Evolutionary conservation across 1,140 invertebrate genomes (phyloP).

Genomic region (Apis dorsata): DNA sequence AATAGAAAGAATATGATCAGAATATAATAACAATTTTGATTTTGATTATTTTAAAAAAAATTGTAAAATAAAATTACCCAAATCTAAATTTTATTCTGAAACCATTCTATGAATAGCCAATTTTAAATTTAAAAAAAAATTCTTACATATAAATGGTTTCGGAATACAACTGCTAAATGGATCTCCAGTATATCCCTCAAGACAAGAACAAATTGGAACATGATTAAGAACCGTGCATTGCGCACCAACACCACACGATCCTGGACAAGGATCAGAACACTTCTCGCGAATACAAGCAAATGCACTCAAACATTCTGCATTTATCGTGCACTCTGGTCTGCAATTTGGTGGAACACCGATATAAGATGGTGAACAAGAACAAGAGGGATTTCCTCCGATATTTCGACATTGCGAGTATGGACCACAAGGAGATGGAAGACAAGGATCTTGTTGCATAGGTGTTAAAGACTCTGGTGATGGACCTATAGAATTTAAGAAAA

Average conservation of each 20-base stretch:
- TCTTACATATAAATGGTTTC: conserved; percentile 64
- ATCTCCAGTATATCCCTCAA: conserved; percentile 85
- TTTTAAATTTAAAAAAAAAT: not conserved
- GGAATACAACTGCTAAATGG: conserved; percentile 83
- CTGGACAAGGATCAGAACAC: conserved; percentile 86
- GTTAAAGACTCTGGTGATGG: conserved; percentile 70
- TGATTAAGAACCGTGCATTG: conserved; percentile 85
- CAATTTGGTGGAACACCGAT: conserved; percentile 84
- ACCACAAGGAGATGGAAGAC: conserved; percentile 86
- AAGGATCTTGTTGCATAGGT: conserved; percentile 80
- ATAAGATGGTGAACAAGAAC: conserved; percentile 82
- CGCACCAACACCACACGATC: conserved; percentile 86
- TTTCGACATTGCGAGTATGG: conserved; percentile 85
- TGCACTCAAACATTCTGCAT: conserved; percentile 83
- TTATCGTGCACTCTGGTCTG: conserved; percentile 84
- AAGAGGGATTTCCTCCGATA: conserved; percentile 82
- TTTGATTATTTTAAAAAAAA: too few species aligned
- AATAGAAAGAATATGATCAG: too few species aligned
- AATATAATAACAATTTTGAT: too few species aligned
- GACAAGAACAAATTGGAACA: conserved; percentile 84
- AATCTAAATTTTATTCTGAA: too few species aligned
- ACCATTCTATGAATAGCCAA: too few species aligned
- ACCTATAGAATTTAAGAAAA: conserved; percentile 19
- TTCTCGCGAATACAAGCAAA: conserved; percentile 84
- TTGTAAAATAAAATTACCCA: too few species aligned